Conservation (phyloP, 2,113 vertebrate genomes). For the Myotis lucifugus region DNA sequence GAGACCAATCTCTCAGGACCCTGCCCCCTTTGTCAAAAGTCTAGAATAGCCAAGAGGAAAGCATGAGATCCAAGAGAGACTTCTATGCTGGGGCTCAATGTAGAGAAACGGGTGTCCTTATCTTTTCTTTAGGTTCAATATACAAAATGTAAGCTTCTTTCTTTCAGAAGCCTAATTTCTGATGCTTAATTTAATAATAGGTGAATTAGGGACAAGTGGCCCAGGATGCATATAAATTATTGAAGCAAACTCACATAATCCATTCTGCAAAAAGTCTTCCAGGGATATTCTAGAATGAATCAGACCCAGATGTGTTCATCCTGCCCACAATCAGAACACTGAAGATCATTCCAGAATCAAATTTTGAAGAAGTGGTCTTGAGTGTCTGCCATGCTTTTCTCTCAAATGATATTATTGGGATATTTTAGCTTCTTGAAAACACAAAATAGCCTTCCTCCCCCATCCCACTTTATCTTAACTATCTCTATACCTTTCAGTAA, state of each 20-base stretch:
- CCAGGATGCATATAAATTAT: neutral
- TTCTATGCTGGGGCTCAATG: neutral
- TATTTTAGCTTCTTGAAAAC: slow-evolving; percentile 37
- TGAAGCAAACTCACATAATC: neutral
- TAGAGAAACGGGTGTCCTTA: neutral
- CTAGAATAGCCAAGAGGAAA: neutral
- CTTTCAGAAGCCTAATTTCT: neutral
- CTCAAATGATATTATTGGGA: neutral
- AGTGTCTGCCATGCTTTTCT: neutral
- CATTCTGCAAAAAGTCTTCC: neutral
- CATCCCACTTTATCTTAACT: neutral
- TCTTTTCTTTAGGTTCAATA: neutral
- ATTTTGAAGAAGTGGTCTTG: neutral
- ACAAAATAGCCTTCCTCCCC: neutral
- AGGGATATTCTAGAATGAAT: neutral
- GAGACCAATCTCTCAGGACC: neutral
- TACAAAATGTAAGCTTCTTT: neutral
- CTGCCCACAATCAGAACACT: neutral
- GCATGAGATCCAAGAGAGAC: neutral
- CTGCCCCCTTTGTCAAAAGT: neutral
- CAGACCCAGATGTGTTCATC: neutral
- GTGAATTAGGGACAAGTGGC: neutral
- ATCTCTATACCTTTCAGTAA: neutral
- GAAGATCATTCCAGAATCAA: neutral
- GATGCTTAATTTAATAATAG: neutral